Evolutionary conservation across 1,140 invertebrate species (phyloP), one percentile per base, ranked within the genome.

Genomic region (Plodia interpunctella): DNA sequence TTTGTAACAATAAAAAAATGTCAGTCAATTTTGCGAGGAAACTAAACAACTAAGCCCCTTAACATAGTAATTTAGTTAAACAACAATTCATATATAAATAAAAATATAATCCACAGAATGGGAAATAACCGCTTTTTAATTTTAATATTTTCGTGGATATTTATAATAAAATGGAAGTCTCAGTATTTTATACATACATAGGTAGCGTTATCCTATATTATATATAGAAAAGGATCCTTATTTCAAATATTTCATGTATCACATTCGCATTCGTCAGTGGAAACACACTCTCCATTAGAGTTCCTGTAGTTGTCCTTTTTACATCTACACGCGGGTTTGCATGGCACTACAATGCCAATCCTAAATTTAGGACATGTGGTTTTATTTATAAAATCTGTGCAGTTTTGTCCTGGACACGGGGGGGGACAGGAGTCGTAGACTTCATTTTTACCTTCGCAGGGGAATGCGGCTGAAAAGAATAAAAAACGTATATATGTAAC

Each of bases 381-480:
- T 2, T 66, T 61, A 13, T 66, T 55, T 10, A 59, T 49, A 51
- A 55, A 66, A 30, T 66, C 63, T n/a, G 17, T 51, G 58, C 63
- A 66, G 10, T 53, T 61, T 55, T 66, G 28, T 17, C 63, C 63
- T 4, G 63, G 63, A 25, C 63, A 66, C 1, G 38, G 38, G 0
- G 59, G 60, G 10, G 56, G 52, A 25, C 63, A 66, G 19, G 32
- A 5, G 4, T 58, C 6, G 20, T 62, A 66, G 20, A n/a, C 25
- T 62, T 66, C 63, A 21, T 66, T 58, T 17, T 51, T 44, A 17
- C 51, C 56, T 19, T 61, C 21, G n/a, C 63, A 66, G 30, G 35
- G 20, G 17, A 66, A 66, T n/a, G 63, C 55, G 30, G 63, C 63
- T 66, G n/a, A 50, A 61, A 60, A 17, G 44, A 44, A 44, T n/a